Conservation (phyloP, 1,140 invertebrate genomes). For the roundworm (Caenorhabditis elegans) region WBcel235 BX284602.5:3034001-3034500, state of each 20-base stretch:
- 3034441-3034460: no score
- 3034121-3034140: neutral
- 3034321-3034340: constrained; percentile 77
- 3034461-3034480: no score
- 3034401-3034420: no score
- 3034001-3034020: no score
- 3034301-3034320: constrained; percentile 79
- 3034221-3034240: constrained; percentile 72
- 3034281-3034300: constrained; percentile 71
- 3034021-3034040: no score
- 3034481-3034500: no score
- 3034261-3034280: no score
- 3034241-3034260: constrained; percentile 12
- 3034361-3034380: constrained; percentile 80
- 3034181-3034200: constrained; percentile 87
- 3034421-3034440: no score
- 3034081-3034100: constrained; percentile 74
- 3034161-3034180: constrained; percentile 77
- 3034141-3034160: constrained; percentile 81
- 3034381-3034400: constrained; percentile 76
- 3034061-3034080: constrained; percentile 80
- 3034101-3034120: constrained; percentile 68
- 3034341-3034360: constrained; percentile 79
- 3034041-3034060: constrained; percentile 62
- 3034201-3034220: constrained; percentile 86